Percentiles rank a stretch among this genome's conserved stretches.
Evolutionary conservation across 2,113 vertebrate species (phyloP).

Genomic region (Mesocricetus auratus): DNA sequence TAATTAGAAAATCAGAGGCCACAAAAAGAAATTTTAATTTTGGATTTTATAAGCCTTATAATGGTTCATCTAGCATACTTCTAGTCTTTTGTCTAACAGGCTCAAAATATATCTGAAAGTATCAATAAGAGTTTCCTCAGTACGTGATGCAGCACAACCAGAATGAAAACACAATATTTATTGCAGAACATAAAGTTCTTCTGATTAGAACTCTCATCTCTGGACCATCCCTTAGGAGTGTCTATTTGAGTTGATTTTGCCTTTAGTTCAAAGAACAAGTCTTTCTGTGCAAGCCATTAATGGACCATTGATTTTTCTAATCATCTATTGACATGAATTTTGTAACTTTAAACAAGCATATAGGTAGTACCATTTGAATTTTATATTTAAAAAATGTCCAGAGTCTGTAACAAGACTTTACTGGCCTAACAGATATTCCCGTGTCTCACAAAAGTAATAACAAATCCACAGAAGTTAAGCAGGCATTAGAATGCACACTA

Average conservation of each 20-base stretch:
- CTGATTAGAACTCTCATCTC: neutral
- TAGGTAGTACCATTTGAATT: neutral
- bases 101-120: slow-evolving; percentile 43
- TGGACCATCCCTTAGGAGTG: neutral
- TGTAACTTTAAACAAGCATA: neutral
- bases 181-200: neutral
- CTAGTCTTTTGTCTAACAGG: neutral
- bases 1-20: slow-evolving; percentile 42
- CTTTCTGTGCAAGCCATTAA: neutral
- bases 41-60: slow-evolving; percentile 38
- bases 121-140: slow-evolving; percentile 33
- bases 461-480: neutral
- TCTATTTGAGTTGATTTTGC: neutral
- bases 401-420: neutral
- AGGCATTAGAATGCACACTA: neutral
- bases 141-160: neutral
- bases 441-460: neutral
- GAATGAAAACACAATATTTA: neutral
- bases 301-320: neutral
- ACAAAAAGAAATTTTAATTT: slow-evolving; percentile 30
- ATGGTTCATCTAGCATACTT: neutral
- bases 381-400: neutral
- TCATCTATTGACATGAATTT: neutral
- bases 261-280: neutral
- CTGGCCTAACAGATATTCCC: neutral